These are phyloP conservation scores for Brachyopa scutellaris DNA, from an alignment of 2,888 invertebrate species.

Conservation along the genomic window DNA sequence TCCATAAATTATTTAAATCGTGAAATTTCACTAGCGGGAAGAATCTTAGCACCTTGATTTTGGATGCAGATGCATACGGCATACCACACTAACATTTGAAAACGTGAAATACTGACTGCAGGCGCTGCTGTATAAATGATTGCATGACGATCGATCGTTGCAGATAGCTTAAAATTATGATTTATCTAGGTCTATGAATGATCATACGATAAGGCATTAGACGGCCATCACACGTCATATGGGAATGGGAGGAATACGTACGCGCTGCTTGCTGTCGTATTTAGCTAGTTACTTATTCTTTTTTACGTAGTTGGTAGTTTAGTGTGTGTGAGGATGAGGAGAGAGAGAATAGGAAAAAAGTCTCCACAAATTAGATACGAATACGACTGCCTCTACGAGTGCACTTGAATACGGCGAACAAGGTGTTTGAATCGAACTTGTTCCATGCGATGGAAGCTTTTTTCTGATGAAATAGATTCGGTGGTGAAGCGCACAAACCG, in stretches of 20 bases:
- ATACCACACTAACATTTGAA: neutral
- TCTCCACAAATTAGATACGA: slow-evolving; percentile 42
- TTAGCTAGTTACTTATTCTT: slow-evolving; percentile 15
- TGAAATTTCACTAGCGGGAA: slow-evolving; percentile 28
- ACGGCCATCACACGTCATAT: slow-evolving; percentile 40
- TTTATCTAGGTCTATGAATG: slow-evolving; percentile 39
- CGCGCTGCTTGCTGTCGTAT: slow-evolving; percentile 13
- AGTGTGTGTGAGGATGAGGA: neutral
- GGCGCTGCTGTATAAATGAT: slow-evolving; percentile 12
- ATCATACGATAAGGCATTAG: slow-evolving; percentile 31
- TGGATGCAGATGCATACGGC: neutral
- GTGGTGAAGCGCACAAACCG: neutral
- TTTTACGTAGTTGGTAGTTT: neutral
- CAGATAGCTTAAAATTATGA: slow-evolving; percentile 47
- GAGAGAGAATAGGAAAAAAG: slow-evolving; percentile 26
- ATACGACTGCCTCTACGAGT: neutral
- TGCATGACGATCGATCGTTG: slow-evolving; percentile 19
- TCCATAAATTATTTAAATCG: slow-evolving; percentile 47
- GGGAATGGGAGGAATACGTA: slow-evolving; percentile 30
- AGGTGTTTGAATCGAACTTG: slow-evolving; percentile 42
- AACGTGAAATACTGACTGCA: slow-evolving; percentile 28
- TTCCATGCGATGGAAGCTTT: slow-evolving; percentile 32
- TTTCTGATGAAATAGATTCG: slow-evolving; percentile 7
- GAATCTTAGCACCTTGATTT: slow-evolving; percentile 16
- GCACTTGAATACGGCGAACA: no score